Conservation (phyloP, 2,888 invertebrate genomes). For the Xestoiulus laeticollis region DNA sequence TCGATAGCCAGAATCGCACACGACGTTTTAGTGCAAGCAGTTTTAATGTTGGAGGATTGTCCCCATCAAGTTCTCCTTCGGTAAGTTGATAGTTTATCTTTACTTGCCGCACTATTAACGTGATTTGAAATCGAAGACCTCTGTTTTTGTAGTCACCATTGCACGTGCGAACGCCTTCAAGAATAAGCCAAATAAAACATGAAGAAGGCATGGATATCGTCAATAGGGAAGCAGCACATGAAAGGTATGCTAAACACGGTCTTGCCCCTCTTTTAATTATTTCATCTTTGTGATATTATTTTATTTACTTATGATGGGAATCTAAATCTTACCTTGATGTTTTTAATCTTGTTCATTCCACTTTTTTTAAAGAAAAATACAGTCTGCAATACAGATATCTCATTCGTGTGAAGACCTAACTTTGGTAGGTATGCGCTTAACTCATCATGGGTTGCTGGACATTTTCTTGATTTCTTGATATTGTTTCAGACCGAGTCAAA, state of each 20-base stretch:
- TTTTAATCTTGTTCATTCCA: too few species aligned
- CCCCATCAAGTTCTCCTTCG: constrained; percentile 58
- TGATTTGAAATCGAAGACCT: not conserved
- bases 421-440: constrained; percentile 68
- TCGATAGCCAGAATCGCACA: constrained; percentile 75
- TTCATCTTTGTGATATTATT: not conserved
- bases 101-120: not conserved
- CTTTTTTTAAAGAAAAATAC: constrained; percentile 73
- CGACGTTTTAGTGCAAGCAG: constrained; percentile 86
- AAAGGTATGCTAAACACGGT: constrained; percentile 66
- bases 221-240: constrained; percentile 87
- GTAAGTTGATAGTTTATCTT: constrained; percentile 53
- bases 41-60: constrained; percentile 72
- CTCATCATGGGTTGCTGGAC: too few species aligned
- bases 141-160: constrained; percentile 60
- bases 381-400: constrained; percentile 91
- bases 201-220: constrained; percentile 83
- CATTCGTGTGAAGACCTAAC: constrained; percentile 94
- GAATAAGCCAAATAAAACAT: constrained; percentile 86
- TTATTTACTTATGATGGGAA: too few species aligned
- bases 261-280: not conserved
- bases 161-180: constrained; percentile 72
- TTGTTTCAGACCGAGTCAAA: constrained; percentile 45
- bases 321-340: too few species aligned
- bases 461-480: not conserved